These are phyloP conservation scores for Ailurus styani DNA, from an alignment of 2,113 vertebrate species.

Conservation along the genomic window DNA sequence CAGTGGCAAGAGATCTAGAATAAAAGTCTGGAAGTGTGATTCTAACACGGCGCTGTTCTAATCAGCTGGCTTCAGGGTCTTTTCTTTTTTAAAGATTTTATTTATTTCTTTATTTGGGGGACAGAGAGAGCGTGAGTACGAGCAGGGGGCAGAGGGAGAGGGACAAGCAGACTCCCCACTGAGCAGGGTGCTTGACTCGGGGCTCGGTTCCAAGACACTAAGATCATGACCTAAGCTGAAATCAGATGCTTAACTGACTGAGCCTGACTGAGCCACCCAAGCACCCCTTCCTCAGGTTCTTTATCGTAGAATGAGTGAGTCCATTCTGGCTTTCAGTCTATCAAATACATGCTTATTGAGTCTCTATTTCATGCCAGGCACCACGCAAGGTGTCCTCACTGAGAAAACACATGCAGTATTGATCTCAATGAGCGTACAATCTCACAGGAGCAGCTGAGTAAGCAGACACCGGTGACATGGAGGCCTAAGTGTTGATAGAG, in stretches of 20 bases:
- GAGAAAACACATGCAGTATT: rapidly evolving
- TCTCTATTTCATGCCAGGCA: neutral
- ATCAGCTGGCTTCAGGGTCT: neutral
- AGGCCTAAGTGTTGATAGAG: neutral
- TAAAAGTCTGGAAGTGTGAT: neutral
- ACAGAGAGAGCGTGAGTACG: no score
- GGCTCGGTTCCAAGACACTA: neutral
- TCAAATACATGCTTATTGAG: neutral
- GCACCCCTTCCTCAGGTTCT: neutral
- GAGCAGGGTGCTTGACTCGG: neutral
- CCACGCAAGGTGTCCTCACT: neutral
- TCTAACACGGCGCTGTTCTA: neutral
- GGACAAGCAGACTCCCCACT: no score
- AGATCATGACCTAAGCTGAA: neutral
- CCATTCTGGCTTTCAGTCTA: neutral
- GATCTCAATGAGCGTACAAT: neutral
- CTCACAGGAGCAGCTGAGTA: neutral
- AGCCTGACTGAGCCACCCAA: neutral
- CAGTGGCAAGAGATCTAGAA: neutral
- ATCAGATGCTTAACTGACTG: neutral
- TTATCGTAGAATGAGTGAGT: neutral
- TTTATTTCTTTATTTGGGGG: no score
- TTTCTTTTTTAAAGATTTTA: neutral
- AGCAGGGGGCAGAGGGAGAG: no score
- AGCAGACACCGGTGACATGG: neutral